Conservation (phyloP, 2,797 vertebrate genomes). For the Antennarius maculatus region DNA sequence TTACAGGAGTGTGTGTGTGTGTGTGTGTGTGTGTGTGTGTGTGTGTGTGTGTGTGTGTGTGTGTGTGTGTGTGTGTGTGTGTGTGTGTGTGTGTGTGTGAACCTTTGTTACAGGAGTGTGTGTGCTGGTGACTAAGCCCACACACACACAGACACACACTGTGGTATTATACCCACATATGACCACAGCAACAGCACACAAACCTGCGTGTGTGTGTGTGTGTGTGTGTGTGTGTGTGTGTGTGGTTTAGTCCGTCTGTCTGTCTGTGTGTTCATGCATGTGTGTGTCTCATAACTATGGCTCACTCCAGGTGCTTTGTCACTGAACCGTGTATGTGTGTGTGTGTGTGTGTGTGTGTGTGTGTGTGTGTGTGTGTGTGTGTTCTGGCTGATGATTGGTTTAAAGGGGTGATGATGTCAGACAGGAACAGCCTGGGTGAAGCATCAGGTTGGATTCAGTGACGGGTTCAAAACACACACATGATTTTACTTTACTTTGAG, state of each 20-base stretch:
- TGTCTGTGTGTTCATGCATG: no score
- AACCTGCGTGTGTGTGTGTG: constrained; percentile 4
- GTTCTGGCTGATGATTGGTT: constrained; percentile 28
- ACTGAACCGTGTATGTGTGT: constrained; percentile 23
- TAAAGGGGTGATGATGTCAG: no score
- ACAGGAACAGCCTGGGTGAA: no score
- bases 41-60: constrained; percentile 30
- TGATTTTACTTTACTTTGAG: neutral
- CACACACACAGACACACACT: constrained; percentile 49
- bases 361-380: constrained; percentile 6
- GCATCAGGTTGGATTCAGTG: no score
- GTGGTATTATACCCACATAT: constrained; percentile 53
- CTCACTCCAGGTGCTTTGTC: constrained; percentile 64
- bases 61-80: constrained; percentile 30
- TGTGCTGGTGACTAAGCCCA: constrained; percentile 66
- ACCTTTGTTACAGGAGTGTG: constrained; percentile 56
- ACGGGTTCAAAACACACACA: no score
- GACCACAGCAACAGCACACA: constrained; percentile 53
- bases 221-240: constrained; percentile 32
- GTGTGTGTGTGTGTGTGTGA: constrained; percentile 43
- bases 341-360: constrained; percentile 14
- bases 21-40: constrained; percentile 27
- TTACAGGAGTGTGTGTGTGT: constrained; percentile 20
- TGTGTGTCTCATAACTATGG: constrained; percentile 57
- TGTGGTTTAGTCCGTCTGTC: constrained; percentile 12